phyloP scores from a whole-genome alignment of 2,113 vertebrate species.

The Baryphthengus martii region DNA sequence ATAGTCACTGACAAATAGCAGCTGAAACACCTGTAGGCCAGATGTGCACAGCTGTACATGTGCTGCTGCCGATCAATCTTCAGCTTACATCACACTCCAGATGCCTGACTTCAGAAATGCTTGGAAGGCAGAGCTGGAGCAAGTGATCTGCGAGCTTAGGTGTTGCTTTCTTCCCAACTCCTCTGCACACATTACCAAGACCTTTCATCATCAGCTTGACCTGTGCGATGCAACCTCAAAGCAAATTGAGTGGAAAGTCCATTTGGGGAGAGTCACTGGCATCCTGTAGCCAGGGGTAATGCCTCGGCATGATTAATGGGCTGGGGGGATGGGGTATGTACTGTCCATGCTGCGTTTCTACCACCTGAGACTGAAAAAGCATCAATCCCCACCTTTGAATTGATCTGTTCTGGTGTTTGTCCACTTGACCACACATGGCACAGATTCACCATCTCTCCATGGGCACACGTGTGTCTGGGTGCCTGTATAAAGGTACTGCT shows the following conservation, averaged over 20 bases:
- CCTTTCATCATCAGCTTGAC: not conserved
- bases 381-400: accelerated
- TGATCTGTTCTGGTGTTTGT: not conserved
- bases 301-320: not conserved
- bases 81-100: conserved; percentile 7
- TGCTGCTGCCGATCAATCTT: not conserved
- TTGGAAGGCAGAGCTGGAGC: not conserved
- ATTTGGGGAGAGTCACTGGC: accelerated
- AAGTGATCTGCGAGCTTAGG: not conserved
- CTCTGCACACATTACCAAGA: accelerated
- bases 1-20: not conserved
- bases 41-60: conserved; percentile 45
- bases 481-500: not conserved
- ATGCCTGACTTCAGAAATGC: not conserved
- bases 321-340: not conserved
- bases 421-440: too few relatives aligned
- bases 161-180: not conserved
- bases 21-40: conserved; percentile 43
- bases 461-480: accelerated
- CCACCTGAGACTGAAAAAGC: not conserved
- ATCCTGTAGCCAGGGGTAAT: not conserved
- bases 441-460: accelerated
- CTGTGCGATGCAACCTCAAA: accelerated
- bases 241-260: not conserved
- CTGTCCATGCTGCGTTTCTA: accelerated